Evolutionary conservation across 2,797 vertebrate genomes (phyloP), one percentile per base, ranked within the genome.

Genomic region (Xenentodon cancila): DNA sequence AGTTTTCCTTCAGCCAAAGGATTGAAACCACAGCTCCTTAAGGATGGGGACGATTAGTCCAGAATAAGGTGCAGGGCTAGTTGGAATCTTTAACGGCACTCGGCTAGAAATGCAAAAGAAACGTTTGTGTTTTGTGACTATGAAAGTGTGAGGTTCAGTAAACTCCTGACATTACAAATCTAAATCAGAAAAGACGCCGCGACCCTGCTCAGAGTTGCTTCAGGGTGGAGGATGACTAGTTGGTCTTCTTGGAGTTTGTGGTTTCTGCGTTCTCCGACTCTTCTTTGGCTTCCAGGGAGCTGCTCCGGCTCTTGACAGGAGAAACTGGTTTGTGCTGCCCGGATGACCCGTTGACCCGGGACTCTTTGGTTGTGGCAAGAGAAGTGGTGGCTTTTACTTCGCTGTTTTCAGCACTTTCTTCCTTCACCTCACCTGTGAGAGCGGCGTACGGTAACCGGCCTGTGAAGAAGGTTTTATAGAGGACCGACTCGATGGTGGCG

Each of bases 401-500:
- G 18, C 62, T 25, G 1, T 66, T 64, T 25, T 79, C 71, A 1
- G 53, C 20, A 0, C 72, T 66, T 1, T 64, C 2, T 22, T 56
- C 60, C 32, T 71, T 42, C 13, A 65, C 59, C 9, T 88, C 77
- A 0, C 69, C 15, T 30, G 84, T 85, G 79, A 94, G 88, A 5
- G 82, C 27, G 1, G 89, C 81, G 20, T 84, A 86, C 66, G 92
- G 84, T 46, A 69, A 59, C 60, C 48, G 82, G 75, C 88, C 90
- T 0, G 90, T 75, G 79, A 99, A 99, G 21, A 99, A 84, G 45
- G 95, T 86, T 30, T 82, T 84, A 85, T 93, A 88, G 67, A 99
- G 3, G 4, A 64, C 71, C 1, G 93, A 89, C 86, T 99, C 97
- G 5, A 97, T 52, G 7, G 84, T 61, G 46, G 92, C 91, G 49